Conservation (phyloP, 1,140 invertebrate genomes). For the Drosophila kurseongensis region DNA sequence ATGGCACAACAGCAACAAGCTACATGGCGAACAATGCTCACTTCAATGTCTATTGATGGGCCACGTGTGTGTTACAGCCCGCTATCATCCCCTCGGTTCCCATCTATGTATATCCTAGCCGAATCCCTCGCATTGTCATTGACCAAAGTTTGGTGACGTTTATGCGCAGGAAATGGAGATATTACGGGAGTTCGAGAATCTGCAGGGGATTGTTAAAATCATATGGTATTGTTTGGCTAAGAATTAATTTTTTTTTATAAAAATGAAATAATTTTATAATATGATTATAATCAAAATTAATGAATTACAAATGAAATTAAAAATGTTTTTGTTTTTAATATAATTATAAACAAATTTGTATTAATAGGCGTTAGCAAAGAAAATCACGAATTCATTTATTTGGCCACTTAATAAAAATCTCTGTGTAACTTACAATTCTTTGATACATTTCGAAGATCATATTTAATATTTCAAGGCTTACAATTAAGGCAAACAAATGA, state of each 20-base stretch:
- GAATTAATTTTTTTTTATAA: not conserved
- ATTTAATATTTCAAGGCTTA: no score
- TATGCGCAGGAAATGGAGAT: slow-evolving; percentile 23
- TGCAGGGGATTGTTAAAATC: not conserved
- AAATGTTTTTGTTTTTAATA: no score
- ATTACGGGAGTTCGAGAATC: slow-evolving; percentile 3
- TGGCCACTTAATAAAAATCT: no score
- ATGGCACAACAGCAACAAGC: slow-evolving; percentile 52
- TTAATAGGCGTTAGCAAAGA: no score
- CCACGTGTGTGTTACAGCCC: slow-evolving; percentile 38
- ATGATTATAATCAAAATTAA: not conserved
- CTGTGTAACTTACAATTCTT: no score
- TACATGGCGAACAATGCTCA: slow-evolving; percentile 43
- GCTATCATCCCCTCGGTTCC: slow-evolving; percentile 5
- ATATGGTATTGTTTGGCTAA: not conserved
- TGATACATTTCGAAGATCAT: no score
- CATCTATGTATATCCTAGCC: not conserved
- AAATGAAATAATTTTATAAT: no score
- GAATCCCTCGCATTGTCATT: slow-evolving; percentile 5
- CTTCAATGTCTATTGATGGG: slow-evolving; percentile 73
- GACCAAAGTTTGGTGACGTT: slow-evolving; percentile 15
- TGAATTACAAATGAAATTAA: not conserved
- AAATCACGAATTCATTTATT: no score
- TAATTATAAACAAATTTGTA: no score
- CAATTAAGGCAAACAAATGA: no score